Conservation (phyloP, 2,113 vertebrate species). For the Thunnus thynnus region DNA sequence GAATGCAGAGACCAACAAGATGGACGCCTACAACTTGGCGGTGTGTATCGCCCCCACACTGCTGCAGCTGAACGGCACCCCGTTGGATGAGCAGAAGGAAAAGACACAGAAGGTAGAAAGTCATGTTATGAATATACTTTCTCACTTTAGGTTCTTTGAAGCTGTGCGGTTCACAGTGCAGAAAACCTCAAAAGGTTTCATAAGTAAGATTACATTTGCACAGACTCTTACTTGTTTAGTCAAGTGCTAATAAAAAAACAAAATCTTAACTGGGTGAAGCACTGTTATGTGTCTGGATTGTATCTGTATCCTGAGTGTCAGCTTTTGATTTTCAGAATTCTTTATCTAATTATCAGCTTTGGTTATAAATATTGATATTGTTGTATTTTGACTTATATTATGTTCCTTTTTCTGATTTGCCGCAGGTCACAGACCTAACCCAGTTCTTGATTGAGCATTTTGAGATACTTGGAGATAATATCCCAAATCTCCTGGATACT, state of each 20-base stretch:
- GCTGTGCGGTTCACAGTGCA: constrained; percentile 50
- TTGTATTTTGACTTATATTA: not conserved
- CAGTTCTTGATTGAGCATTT: constrained; percentile 92
- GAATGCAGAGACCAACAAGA: constrained; percentile 86
- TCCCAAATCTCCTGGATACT: constrained; percentile 77
- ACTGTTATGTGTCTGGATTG: not conserved
- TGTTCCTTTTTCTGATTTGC: constrained; percentile 31
- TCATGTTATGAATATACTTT: constrained; percentile 49
- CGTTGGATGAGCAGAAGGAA: constrained; percentile 84
- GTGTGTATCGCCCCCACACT: constrained; percentile 93
- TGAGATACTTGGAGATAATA: constrained; percentile 90
- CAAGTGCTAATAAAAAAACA: not conserved
- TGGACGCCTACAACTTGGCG: constrained; percentile 92
- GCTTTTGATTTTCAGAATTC: constrained; percentile 1
- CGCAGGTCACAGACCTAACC: constrained; percentile 90
- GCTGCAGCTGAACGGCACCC: constrained; percentile 84
- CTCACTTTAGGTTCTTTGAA: constrained; percentile 55
- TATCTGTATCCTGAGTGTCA: not conserved
- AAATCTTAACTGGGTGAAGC: not conserved
- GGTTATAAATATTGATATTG: not conserved
- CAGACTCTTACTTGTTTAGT: constrained; percentile 19
- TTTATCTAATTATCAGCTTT: not conserved
- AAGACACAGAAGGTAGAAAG: constrained; percentile 85
- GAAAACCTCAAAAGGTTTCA: constrained; percentile 73
- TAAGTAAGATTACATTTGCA: not conserved